Evolutionary conservation across 2,888 invertebrate species (phyloP).

Genomic region (Cinara cedri): DNA sequence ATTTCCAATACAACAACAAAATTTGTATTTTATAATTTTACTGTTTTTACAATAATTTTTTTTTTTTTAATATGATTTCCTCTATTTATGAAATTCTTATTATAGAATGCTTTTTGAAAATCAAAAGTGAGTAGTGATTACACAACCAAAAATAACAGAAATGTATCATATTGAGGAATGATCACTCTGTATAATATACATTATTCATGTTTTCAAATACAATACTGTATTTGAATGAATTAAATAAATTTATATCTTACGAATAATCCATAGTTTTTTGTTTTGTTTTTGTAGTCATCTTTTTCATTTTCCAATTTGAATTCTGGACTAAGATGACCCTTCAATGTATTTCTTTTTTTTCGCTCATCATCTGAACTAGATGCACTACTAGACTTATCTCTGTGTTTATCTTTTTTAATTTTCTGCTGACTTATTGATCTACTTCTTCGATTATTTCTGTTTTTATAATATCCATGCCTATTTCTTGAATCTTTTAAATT

Average conservation of each 20-base stretch:
- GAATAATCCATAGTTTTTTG: constrained; percentile 22
- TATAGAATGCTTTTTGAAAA: too few species aligned
- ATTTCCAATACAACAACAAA: too few species aligned
- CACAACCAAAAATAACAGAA: too few species aligned
- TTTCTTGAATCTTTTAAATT: constrained; percentile 57
- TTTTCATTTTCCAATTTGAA: constrained; percentile 32
- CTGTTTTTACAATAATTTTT: too few species aligned
- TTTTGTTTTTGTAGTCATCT: neutral
- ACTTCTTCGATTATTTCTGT: neutral
- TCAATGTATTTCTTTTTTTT: neutral
- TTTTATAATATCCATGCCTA: constrained; percentile 2
- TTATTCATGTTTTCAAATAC: too few species aligned
- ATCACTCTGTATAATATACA: too few species aligned
- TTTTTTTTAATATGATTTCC: too few species aligned
- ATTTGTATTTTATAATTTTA: too few species aligned
- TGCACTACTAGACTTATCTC: constrained; percentile 35
- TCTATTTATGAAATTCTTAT: too few species aligned
- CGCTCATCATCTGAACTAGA: constrained; percentile 37
- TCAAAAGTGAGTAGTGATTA: too few species aligned
- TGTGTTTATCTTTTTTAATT: constrained; percentile 59
- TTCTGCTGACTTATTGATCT: constrained; percentile 4
- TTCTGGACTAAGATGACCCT: neutral
- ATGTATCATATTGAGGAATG: too few species aligned
- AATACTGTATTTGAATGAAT: neutral
- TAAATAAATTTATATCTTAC: constrained; percentile 12